Base-by-base conservation (phyloP, 1,140 invertebrate species). In the Formica selysi region DNA sequence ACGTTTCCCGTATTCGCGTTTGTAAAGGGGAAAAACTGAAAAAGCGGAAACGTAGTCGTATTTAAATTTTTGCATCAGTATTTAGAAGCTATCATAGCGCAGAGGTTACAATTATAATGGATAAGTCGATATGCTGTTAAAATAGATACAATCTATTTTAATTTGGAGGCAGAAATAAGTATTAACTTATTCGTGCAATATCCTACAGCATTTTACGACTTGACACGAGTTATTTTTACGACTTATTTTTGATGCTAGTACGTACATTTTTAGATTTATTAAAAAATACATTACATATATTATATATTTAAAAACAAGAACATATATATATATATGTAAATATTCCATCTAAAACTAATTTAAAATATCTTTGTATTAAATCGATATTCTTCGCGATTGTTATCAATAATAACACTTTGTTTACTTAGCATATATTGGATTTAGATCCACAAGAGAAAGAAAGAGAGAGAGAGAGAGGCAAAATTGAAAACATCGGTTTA, bases 11-110 rank as follows among this genome's bases (percentile, higher is more conserved):
- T 38, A 8, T 83, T 73, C n/a, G 29, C 70, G 29, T 36, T 61
- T 51, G 67, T 36, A 80, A 80, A 80, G n/a, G 16, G 44, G 32
- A 19, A 36, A 29, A 62, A n/a, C 51, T 44, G 38, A 71, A 62
- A 48, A 81, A 74, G 16, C 6, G 13, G 16, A 81, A 29, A 73
- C 19, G 29, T 19, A 78, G 59, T 78, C 38, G 51, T 44, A 48
- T 36, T 79, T 70, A 80, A 80, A 89, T 86, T 85, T 51, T 85
- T 62, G 8, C 51, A 38, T 62, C 22, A 19, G 64, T n/a, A 74
- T 32, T 83, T 83, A 19, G 22, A 36, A 59, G 57, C 22, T 67
- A 68, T 89, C 41, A 76, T 79, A 38, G 48, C 13, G 3, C 4
- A 0, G 16, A 3, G 13, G 11, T 51, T 76, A 10, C 11, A 61